phyloP scores from a whole-genome alignment of 1,140 invertebrate species.

The Leptopilina clavipes region DNA sequence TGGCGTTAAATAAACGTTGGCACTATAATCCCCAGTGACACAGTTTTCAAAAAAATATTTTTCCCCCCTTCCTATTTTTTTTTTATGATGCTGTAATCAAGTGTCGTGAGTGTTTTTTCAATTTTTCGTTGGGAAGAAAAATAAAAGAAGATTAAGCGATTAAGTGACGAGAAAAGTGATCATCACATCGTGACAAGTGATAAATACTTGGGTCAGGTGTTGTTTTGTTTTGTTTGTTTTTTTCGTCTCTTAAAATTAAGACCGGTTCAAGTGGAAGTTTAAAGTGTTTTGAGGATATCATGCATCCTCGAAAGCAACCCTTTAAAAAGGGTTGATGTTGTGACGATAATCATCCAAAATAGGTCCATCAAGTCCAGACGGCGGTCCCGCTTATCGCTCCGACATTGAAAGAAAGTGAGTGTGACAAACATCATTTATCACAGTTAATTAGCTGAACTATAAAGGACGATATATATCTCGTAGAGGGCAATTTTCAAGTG shows the following conservation, averaged over 20 bases:
- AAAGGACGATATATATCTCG: background rate
- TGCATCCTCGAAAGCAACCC: slow-evolving; percentile 43
- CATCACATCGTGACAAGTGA: too few relatives aligned
- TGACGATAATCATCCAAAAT: background rate
- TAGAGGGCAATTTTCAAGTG: background rate
- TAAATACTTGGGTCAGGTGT: too few relatives aligned
- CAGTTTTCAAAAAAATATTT: background rate
- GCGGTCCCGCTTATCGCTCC: slow-evolving; percentile 21
- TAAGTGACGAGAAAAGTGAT: too few relatives aligned
- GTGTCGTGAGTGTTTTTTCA: too few relatives aligned
- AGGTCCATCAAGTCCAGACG: background rate
- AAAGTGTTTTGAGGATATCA: slow-evolving; percentile 1
- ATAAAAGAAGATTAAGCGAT: too few relatives aligned
- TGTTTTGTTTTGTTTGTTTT: background rate
- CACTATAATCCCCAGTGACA: background rate
- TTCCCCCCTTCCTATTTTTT: too few relatives aligned
- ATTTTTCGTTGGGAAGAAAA: too few relatives aligned
- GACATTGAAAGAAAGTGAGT: slow-evolving; percentile 6
- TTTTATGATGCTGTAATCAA: too few relatives aligned
- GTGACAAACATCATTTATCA: background rate
- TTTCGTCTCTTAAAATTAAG: too few relatives aligned
- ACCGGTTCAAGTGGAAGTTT: background rate
- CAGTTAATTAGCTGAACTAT: background rate
- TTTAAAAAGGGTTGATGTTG: slow-evolving; percentile 47
- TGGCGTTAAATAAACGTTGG: background rate